phyloP scores from a whole-genome alignment of 2,888 invertebrate genomes.

The Ophioninae sp. region DNA sequence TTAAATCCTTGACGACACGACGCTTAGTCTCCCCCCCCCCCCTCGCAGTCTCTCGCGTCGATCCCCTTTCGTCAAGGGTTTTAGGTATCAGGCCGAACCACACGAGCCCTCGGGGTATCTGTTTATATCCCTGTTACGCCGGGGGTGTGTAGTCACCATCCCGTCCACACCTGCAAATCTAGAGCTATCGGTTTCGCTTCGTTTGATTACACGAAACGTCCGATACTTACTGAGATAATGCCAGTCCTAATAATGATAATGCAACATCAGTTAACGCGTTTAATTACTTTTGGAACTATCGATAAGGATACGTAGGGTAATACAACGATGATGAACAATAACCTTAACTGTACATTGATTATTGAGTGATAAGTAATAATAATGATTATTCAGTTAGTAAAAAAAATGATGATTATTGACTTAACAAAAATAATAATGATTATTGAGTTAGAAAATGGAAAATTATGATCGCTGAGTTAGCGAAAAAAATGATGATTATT shows the following conservation, averaged over 20 bases:
- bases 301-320: neutral
- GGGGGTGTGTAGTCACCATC: slow-evolving; percentile 26
- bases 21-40: neutral
- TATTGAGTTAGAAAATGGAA: too few species aligned
- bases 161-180: slow-evolving; percentile 48
- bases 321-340: too few species aligned
- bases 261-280: slow-evolving; percentile 11
- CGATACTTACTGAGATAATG: neutral
- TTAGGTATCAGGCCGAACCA: slow-evolving; percentile 57
- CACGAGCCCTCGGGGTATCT: slow-evolving; percentile 52
- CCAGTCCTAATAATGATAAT: slow-evolving; percentile 17
- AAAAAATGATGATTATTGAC: too few species aligned
- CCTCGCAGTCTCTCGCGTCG: neutral
- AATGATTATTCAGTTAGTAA: too few species aligned
- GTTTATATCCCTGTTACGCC: slow-evolving; percentile 39
- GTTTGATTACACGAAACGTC: slow-evolving; percentile 69
- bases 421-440: too few species aligned
- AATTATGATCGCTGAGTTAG: too few species aligned
- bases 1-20: slow-evolving; percentile 74
- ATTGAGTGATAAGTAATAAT: too few species aligned
- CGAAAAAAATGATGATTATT: too few species aligned
- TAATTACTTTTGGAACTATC: neutral
- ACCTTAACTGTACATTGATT: too few species aligned
- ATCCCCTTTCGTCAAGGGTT: slow-evolving; percentile 30
- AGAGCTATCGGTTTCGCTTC: slow-evolving; percentile 63